Evolutionary conservation across 2,797 vertebrate genomes (phyloP).

Genomic region (Bovichtus variegatus): DNA sequence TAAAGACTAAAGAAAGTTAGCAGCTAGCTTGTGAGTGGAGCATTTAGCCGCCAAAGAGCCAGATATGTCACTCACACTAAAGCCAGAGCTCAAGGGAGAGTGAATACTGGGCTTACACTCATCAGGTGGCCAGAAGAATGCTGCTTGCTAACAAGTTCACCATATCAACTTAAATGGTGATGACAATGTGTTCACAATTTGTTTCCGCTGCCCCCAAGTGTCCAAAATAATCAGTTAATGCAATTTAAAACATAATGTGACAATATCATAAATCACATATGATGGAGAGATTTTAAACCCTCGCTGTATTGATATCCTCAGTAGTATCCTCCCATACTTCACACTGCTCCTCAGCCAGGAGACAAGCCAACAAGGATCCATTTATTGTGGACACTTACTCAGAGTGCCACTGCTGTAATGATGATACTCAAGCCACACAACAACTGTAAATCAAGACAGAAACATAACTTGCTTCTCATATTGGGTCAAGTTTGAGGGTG

Average conservation of each 20-base stretch:
- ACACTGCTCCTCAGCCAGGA: conserved; percentile 3
- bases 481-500: conserved; percentile 55
- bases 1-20: neutral
- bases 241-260: neutral
- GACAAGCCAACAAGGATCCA: conserved; percentile 38
- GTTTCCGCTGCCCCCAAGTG: neutral
- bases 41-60: neutral
- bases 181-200: neutral
- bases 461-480: conserved; percentile 37
- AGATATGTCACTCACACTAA: neutral
- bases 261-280: neutral
- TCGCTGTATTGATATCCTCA: neutral
- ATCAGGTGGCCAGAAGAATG: neutral
- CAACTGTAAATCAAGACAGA: conserved; percentile 47
- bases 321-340: conserved; percentile 6
- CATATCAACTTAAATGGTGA: neutral
- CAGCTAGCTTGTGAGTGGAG: neutral
- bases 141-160: neutral
- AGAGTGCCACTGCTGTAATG: conserved; percentile 24
- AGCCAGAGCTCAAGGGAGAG: neutral
- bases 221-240: neutral
- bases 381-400: conserved; percentile 35
- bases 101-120: neutral
- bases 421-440: conserved; percentile 51
- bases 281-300: neutral